phyloP scores from a whole-genome alignment of 92 coral and sea anemone species.

The Epizoanthus scotinus region DNA sequence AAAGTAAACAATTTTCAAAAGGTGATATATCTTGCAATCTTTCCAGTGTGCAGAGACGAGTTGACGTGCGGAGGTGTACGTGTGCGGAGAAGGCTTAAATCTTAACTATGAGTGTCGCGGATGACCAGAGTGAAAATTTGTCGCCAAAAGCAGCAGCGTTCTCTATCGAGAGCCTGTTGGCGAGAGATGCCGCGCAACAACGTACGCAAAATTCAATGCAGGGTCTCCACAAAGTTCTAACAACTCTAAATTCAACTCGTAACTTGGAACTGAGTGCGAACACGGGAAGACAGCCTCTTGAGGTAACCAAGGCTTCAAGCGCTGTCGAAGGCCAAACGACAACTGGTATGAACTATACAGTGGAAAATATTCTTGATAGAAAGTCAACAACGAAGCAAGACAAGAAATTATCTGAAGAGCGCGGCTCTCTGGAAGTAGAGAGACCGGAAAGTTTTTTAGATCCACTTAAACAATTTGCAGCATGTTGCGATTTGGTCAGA shows the following conservation, averaged over 20 bases:
- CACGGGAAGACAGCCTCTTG: slow-evolving; percentile 9
- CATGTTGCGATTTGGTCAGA: slow-evolving; percentile 72
- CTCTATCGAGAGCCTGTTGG: slow-evolving; percentile 72
- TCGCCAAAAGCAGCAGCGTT: slow-evolving; percentile 88
- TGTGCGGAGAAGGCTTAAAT: background rate
- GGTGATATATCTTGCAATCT: slow-evolving; percentile 57
- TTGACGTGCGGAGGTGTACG: background rate
- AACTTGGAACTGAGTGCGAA: background rate
- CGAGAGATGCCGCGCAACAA: slow-evolving; percentile 29
- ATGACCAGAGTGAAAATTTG: slow-evolving; percentile 47
- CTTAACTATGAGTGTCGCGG: slow-evolving; percentile 37
- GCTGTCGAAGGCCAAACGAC: background rate
- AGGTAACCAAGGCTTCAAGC: background rate
- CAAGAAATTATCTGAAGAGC: background rate
- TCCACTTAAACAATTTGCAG: slow-evolving; percentile 64
- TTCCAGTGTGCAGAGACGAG: slow-evolving; percentile 33
- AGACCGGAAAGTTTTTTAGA: slow-evolving; percentile 8
- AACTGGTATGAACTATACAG: background rate
- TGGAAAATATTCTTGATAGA: background rate
- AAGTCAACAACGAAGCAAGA: background rate
- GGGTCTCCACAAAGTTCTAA: slow-evolving; percentile 32
- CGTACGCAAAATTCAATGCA: slow-evolving; percentile 24
- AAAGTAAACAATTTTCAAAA: slow-evolving; percentile 60
- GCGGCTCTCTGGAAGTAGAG: slow-evolving; percentile 6
- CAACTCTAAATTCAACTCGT: background rate